Evolutionary conservation across 2,888 invertebrate species (phyloP).

Genomic region (Terebella lapidaria): DNA sequence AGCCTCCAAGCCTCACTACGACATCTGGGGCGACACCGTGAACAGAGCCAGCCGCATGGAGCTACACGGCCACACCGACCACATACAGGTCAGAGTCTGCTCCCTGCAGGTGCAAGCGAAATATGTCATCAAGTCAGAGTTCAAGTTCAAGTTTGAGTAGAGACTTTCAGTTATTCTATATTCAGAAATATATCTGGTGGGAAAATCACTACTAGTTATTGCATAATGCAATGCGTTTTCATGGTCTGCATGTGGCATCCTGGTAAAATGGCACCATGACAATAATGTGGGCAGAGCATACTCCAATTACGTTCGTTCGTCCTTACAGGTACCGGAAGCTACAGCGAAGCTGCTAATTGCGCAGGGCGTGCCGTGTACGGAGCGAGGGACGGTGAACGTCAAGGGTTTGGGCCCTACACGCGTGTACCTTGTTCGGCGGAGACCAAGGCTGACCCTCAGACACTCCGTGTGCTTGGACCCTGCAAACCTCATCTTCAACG

Average conservation of each 20-base stretch:
- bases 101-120: no score
- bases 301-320: no score
- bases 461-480: background rate
- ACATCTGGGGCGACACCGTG: constrained; percentile 96
- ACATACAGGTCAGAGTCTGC: constrained; percentile 93
- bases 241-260: no score
- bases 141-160: no score
- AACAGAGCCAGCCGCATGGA: constrained; percentile 86
- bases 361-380: constrained; percentile 78
- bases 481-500: background rate
- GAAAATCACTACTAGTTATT: no score
- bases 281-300: no score
- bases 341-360: constrained; percentile 76
- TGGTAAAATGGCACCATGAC: no score
- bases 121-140: no score
- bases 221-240: no score
- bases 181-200: constrained; percentile 58
- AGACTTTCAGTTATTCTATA: no score
- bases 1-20: constrained; percentile 90
- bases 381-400: constrained; percentile 83
- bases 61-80: constrained; percentile 80
- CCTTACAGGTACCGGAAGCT: constrained; percentile 71
- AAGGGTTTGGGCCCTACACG: constrained; percentile 84
- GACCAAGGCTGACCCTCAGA: background rate
- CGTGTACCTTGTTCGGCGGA: constrained; percentile 65